Percentiles rank a stretch among this genome's conserved stretches.
These are phyloP conservation scores for Vimba vimba DNA, from an alignment of 2,113 vertebrate genomes.

Conservation along the genomic window DNA sequence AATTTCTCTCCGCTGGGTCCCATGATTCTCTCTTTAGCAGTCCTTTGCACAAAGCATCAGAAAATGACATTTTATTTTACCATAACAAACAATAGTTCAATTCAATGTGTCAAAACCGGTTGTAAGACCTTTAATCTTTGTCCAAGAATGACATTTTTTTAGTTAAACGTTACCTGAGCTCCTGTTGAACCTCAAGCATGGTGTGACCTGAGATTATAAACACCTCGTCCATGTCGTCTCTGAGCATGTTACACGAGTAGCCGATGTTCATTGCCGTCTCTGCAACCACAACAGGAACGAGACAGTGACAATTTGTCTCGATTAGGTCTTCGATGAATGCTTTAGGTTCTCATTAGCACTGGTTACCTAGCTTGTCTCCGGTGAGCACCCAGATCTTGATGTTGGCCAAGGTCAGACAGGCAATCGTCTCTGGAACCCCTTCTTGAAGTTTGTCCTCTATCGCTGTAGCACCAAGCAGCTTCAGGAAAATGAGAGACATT, in stretches of 20 bases:
- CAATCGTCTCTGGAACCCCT: slow-evolving; percentile 82
- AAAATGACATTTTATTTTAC: neutral
- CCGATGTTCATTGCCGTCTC: slow-evolving; percentile 87
- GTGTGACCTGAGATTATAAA: slow-evolving; percentile 79
- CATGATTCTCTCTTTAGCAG: slow-evolving; percentile 74
- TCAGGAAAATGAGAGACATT: slow-evolving; percentile 52
- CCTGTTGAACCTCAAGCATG: slow-evolving; percentile 74
- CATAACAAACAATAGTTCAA: neutral
- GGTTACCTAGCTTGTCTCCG: slow-evolving; percentile 86
- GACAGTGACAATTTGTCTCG: neutral
- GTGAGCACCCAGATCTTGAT: slow-evolving; percentile 90
- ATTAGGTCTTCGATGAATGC: neutral
- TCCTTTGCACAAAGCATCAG: slow-evolving; percentile 64
- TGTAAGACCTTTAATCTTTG: neutral
- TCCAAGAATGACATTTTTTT: neutral
- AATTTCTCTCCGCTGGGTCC: slow-evolving; percentile 64
- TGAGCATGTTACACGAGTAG: slow-evolving; percentile 84
- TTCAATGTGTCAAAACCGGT: neutral
- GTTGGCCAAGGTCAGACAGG: slow-evolving; percentile 79
- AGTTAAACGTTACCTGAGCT: slow-evolving; percentile 74
- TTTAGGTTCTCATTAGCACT: neutral
- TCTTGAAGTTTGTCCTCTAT: slow-evolving; percentile 89
- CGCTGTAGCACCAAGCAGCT: slow-evolving; percentile 87
- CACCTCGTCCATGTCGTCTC: slow-evolving; percentile 82
- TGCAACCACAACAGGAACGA: slow-evolving; percentile 59